Percentiles rank a stretch among this genome's conserved stretches.
phyloP scores from a whole-genome alignment of 2,797 vertebrate species.

The Malacoraja senta region DNA sequence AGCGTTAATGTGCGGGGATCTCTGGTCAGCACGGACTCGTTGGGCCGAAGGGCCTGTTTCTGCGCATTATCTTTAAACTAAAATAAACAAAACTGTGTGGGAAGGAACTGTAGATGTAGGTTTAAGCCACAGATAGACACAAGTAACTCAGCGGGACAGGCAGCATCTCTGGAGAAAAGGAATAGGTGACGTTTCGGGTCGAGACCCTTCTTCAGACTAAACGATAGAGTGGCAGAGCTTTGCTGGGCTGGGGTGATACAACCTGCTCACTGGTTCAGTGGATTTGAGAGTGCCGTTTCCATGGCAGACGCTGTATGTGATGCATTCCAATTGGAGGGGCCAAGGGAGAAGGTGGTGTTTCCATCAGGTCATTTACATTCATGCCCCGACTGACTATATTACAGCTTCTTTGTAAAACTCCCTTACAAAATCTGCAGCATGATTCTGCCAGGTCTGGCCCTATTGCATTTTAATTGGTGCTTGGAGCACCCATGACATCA shows the following conservation, averaged over 20 bases:
- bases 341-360: neutral
- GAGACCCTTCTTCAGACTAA: too few species aligned
- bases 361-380: constrained; percentile 11
- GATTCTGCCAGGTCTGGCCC: neutral
- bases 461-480: neutral
- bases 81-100: too few species aligned
- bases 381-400: neutral
- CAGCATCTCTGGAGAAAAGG: too few species aligned
- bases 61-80: too few species aligned
- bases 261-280: neutral
- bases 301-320: neutral
- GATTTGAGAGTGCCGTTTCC: neutral
- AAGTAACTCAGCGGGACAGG: too few species aligned
- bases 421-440: neutral
- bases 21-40: too few species aligned
- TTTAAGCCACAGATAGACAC: too few species aligned
- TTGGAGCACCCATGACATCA: neutral
- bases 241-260: neutral
- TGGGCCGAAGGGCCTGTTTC: too few species aligned
- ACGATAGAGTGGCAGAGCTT: neutral
- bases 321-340: neutral
- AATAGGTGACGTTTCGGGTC: too few species aligned
- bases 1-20: too few species aligned
- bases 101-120: too few species aligned
- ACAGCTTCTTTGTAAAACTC: neutral